These are phyloP conservation scores for Abramis brama DNA, from an alignment of 2,113 vertebrate genomes.

Conservation along the genomic window DNA sequence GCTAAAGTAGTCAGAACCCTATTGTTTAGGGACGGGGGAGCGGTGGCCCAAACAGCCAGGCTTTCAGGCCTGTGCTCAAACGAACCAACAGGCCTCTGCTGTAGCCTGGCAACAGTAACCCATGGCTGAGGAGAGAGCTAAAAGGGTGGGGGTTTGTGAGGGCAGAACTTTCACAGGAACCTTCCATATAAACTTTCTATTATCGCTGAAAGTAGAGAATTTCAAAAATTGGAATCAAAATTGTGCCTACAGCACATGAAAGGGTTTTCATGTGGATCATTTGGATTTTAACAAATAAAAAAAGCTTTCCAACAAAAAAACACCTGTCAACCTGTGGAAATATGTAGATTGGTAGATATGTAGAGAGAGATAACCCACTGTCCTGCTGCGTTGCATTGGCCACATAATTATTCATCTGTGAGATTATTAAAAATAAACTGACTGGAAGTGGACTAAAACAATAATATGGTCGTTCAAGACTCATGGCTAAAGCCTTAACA, in stretches of 20 bases:
- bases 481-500: background rate
- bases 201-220: background rate
- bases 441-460: constrained; percentile 1
- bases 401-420: background rate
- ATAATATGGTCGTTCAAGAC: background rate
- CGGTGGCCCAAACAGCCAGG: constrained; percentile 81
- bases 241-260: too few species aligned
- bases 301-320: background rate
- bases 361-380: background rate
- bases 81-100: constrained; percentile 76
- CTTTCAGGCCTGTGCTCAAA: constrained; percentile 78
- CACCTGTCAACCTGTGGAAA: background rate
- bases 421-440: background rate
- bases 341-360: background rate
- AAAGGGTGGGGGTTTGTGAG: constrained; percentile 67
- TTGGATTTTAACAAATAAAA: background rate
- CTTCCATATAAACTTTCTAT: background rate
- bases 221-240: background rate
- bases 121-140: constrained; percentile 70
- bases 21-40: constrained; percentile 78
- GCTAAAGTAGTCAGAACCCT: constrained; percentile 81
- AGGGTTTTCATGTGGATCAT: background rate
- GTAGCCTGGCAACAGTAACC: constrained; percentile 85
- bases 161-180: constrained; percentile 67
- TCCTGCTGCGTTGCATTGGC: background rate